Evolutionary conservation across 2,888 invertebrate genomes (phyloP).

Genomic region (Xylota sylvarum): DNA sequence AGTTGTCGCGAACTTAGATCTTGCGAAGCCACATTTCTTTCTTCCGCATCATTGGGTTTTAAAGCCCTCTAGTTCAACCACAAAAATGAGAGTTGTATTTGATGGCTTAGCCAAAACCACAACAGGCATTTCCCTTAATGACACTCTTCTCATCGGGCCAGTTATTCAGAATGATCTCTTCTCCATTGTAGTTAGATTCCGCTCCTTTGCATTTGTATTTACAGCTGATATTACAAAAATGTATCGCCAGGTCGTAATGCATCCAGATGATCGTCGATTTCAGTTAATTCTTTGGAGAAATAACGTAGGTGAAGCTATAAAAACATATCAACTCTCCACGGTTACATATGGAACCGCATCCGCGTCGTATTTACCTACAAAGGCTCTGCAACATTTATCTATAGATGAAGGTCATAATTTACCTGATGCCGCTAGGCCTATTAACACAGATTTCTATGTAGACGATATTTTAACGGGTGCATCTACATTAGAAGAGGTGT

Average conservation of each 20-base stretch:
- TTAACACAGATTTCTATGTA: constrained; percentile 7
- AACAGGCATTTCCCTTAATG: constrained; percentile 21
- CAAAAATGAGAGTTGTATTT: constrained; percentile 25
- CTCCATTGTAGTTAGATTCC: constrained; percentile 1
- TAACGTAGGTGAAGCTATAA: constrained; percentile 5
- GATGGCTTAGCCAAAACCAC: constrained; percentile 26
- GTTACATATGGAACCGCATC: constrained; percentile 64
- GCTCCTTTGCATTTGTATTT: not conserved
- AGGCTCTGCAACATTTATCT: constrained; percentile 37
- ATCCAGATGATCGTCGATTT: not conserved
- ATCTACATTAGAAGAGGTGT: not conserved
- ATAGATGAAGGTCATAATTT: constrained; percentile 40
- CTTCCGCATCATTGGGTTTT: not conserved
- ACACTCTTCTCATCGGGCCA: constrained; percentile 17
- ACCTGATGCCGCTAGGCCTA: constrained; percentile 11
- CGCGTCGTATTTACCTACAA: constrained; percentile 37
- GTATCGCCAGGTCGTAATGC: constrained; percentile 23
- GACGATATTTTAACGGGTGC: constrained; percentile 4
- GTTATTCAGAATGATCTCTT: constrained; percentile 32
- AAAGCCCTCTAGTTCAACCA: constrained; percentile 11
- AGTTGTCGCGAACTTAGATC: not conserved
- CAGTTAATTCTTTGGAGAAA: constrained; percentile 17
- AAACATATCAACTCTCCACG: constrained; percentile 53
- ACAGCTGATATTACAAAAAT: constrained; percentile 35
- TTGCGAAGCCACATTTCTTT: not conserved